Evolutionary conservation across 2,113 vertebrate genomes (phyloP).

Genomic region (Antigone vipio): DNA sequence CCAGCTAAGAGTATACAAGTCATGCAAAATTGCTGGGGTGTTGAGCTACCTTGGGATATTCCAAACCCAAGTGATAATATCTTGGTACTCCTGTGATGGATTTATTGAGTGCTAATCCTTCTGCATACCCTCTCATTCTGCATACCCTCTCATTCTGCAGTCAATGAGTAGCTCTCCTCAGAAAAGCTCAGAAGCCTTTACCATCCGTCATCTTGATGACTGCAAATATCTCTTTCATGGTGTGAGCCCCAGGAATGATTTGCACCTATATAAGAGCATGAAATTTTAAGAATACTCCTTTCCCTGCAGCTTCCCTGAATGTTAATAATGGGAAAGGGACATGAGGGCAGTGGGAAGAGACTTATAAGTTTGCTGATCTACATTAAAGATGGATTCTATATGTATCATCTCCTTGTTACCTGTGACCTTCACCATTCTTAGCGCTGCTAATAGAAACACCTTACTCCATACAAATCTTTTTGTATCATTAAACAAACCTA

Average conservation of each 20-base stretch:
- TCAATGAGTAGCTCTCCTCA: background rate
- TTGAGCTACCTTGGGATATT: slow-evolving; percentile 15
- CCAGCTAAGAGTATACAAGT: background rate
- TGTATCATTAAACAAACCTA: background rate
- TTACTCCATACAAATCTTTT: background rate
- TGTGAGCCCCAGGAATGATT: background rate
- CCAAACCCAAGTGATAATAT: background rate
- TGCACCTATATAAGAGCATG: background rate
- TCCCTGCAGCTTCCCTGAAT: background rate
- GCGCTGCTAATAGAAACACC: background rate
- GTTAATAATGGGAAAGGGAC: background rate
- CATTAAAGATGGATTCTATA: background rate
- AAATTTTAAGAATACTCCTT: background rate
- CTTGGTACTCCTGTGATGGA: background rate
- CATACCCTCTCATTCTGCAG: background rate
- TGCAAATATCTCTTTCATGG: background rate
- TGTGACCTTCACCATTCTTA: background rate
- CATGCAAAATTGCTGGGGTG: background rate
- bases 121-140: background rate
- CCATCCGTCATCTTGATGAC: background rate
- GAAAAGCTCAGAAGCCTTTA: background rate
- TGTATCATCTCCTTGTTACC: background rate
- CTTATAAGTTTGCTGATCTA: background rate
- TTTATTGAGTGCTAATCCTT: slow-evolving; percentile 2
- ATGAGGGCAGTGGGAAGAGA: background rate